Conservation (phyloP, 2,888 invertebrate species). For the Stramonita haemastoma region DNA sequence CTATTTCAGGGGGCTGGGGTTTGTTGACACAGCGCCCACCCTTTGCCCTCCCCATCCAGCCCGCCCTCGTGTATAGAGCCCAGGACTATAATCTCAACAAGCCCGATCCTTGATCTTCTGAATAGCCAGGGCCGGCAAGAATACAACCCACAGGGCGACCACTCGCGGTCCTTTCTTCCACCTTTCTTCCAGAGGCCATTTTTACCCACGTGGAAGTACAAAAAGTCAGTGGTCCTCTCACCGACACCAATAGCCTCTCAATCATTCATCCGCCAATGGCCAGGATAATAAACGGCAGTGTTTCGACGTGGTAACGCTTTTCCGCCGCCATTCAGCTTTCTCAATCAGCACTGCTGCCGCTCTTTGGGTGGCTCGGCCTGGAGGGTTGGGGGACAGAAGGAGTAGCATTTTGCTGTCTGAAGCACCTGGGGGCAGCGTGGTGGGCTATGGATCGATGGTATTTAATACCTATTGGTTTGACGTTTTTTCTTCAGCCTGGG, state of each 20-base stretch:
- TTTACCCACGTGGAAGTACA: not conserved
- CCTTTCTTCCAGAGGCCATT: slow-evolving; percentile 14
- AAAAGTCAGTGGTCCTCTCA: slow-evolving; percentile 19
- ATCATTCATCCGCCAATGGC: slow-evolving; percentile 28
- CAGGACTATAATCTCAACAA: not conserved
- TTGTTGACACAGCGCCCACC: slow-evolving; percentile 15
- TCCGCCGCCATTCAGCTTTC: not conserved
- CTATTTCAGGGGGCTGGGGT: not conserved
- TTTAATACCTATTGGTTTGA: not conserved
- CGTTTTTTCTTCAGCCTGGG: not conserved
- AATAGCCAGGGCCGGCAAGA: not conserved
- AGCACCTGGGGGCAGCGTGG: slow-evolving; percentile 5
- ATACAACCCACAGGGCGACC: slow-evolving; percentile 15
- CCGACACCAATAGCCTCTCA: slow-evolving; percentile 17
- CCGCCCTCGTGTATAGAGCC: not conserved
- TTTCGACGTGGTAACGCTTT: slow-evolving; percentile 4
- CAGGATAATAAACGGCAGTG: slow-evolving; percentile 28
- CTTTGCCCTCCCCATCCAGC: not conserved
- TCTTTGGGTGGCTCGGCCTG: not conserved
- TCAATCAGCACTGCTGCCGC: not conserved
- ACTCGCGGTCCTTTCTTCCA: slow-evolving; percentile 16
- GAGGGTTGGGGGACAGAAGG: not conserved
- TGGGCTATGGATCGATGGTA: not conserved
- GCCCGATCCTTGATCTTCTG: slow-evolving; percentile 9
- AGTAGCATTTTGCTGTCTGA: not conserved